Evolutionary conservation across 2,113 vertebrate species (phyloP), one percentile per base, ranked within the genome.

Genomic region (Anthoscopus minutus): DNA sequence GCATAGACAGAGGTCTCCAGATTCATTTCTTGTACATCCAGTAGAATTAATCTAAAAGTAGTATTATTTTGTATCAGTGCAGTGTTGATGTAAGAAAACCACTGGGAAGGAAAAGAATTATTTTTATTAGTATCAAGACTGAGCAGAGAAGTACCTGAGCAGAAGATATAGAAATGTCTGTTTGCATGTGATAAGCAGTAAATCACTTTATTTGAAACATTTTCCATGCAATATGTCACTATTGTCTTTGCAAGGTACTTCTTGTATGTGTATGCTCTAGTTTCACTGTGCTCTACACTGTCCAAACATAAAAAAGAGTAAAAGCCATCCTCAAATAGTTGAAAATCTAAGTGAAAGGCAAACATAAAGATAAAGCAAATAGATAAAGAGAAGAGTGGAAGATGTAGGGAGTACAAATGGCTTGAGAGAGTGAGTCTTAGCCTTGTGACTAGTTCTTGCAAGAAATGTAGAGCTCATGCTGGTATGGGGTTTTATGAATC

Each of bases 131-230:
- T 80, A 92, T 65, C 42, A 65, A 71, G 64, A 58, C 61, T 72
- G 61, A 91, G 77, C 62, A 82, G 79, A 64, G 70, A 87, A 87
- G 73, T 85, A 84, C 45, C 92, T 76, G 61, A 91, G 61, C 69
- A 65, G 78, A 82, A 96, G 74, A 89, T 81, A 89, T 50, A 97
- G 79, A 86, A 93, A 96, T 80, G 92, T 89, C 89, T 95, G 92
- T 92, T 89, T 93, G 91, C 87, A 51, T 69, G 85, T 80, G 95
- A 94, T 94, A 96, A 96, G 89, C 72, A 88, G 74, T 88, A 93
- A 95, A 89, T 95, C 87, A 94, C 85, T 92, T 87, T 92, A 85
- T 95, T 92, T 86, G 93, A 95, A 94, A 95, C 71, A 48, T 62
- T 94, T 91, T 72, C 85, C 79, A 64, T 87, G 73, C 81, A 74